Conservation (phyloP, 2,888 invertebrate species). For the Malacosoma neustria region DNA sequence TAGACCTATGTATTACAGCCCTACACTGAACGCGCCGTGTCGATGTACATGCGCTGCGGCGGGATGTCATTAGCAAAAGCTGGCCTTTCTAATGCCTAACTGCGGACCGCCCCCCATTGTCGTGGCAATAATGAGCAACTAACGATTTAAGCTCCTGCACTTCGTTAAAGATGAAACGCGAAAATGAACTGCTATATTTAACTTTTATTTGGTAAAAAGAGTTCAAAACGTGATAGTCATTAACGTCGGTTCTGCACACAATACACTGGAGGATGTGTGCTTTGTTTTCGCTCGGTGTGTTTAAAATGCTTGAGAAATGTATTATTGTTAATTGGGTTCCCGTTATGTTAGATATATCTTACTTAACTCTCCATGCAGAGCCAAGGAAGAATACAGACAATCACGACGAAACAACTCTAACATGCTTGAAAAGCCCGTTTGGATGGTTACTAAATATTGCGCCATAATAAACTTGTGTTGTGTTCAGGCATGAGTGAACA, state of each 20-base stretch:
- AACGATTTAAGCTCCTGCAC: slow-evolving; percentile 51
- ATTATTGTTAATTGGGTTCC: no score
- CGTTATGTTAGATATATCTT: no score
- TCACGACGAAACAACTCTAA: no score
- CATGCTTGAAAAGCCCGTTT: no score
- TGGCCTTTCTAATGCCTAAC: slow-evolving; percentile 71
- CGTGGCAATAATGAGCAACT: slow-evolving; percentile 62
- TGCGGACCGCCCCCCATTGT: slow-evolving; percentile 62
- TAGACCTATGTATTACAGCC: not conserved
- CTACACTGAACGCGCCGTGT: slow-evolving; percentile 23
- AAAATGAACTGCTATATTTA: slow-evolving; percentile 1
- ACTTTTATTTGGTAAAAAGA: slow-evolving; percentile 3
- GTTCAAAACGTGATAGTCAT: slow-evolving; percentile 12
- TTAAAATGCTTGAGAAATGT: no score
- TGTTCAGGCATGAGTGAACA: no score
- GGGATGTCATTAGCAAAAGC: slow-evolving; percentile 68
- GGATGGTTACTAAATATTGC: no score
- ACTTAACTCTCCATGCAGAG: no score
- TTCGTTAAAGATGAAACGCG: slow-evolving; percentile 2
- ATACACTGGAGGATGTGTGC: not conserved
- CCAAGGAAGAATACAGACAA: no score
- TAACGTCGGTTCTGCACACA: slow-evolving; percentile 6
- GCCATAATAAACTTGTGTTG: no score
- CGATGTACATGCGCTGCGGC: slow-evolving; percentile 36
- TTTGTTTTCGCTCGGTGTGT: not conserved